Evolutionary conservation across 2,113 vertebrate genomes (phyloP).

Genomic region (Dermatemys mawii): DNA sequence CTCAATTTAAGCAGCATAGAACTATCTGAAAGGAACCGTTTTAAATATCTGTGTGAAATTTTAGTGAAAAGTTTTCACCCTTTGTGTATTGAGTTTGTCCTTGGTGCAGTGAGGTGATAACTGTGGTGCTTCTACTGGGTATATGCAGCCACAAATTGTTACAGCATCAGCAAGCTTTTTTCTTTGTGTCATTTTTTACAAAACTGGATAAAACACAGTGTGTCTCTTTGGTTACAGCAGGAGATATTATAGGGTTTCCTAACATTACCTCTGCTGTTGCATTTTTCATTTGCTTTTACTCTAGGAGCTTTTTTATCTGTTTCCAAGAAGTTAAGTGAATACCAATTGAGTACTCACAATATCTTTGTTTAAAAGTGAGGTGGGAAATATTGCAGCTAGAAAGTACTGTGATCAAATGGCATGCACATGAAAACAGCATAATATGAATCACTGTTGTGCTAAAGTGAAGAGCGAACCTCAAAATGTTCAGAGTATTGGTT

Average conservation of each 20-base stretch:
- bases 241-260: not conserved
- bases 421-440: not conserved
- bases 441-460: not conserved
- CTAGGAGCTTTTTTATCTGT: not conserved
- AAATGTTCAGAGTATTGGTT: not conserved
- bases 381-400: not conserved
- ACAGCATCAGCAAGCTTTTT: not conserved
- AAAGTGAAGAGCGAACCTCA: not conserved
- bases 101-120: not conserved
- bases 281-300: not conserved
- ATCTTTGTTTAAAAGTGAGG: not conserved
- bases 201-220: not conserved
- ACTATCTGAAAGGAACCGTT: not conserved
- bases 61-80: not conserved
- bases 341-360: not conserved
- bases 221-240: accelerated
- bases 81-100: not conserved
- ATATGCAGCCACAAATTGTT: not conserved
- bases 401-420: not conserved
- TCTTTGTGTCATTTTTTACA: not conserved
- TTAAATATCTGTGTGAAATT: not conserved
- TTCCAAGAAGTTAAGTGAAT: not conserved
- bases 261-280: not conserved
- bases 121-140: accelerated
- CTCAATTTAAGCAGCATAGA: not conserved